Evolutionary conservation across 2,797 vertebrate genomes (phyloP).

Genomic region (Diceros bicornis): DNA sequence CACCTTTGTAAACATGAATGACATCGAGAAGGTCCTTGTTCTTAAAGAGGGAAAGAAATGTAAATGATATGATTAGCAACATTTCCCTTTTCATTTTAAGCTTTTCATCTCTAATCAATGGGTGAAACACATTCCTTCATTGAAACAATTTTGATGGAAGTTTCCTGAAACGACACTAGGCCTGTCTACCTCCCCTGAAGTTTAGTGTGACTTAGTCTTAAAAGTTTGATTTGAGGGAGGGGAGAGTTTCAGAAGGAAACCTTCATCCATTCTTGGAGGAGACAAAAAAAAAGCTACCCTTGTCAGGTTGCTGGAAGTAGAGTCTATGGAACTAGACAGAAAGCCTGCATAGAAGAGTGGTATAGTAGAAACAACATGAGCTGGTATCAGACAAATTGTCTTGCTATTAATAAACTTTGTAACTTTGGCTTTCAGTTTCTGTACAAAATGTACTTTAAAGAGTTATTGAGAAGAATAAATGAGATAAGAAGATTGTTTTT

Average conservation of each 20-base stretch:
- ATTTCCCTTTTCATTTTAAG: constrained; percentile 26
- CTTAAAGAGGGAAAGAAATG: constrained; percentile 22
- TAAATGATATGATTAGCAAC: constrained; percentile 37
- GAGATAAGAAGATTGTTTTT: constrained; percentile 13
- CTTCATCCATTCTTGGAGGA: background rate
- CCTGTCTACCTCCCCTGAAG: background rate
- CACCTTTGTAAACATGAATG: background rate
- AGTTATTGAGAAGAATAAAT: background rate
- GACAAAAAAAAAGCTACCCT: background rate
- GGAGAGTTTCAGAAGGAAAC: constrained; percentile 3
- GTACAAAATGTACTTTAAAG: constrained; percentile 36
- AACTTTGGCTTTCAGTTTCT: constrained; percentile 8
- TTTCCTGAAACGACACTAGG: background rate
- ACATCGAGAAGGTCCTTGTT: constrained; percentile 10
- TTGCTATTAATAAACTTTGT: background rate
- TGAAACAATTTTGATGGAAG: constrained; percentile 23
- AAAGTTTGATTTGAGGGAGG: background rate
- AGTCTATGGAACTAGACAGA: background rate
- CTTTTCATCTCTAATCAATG: constrained; percentile 27
- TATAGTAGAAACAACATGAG: background rate
- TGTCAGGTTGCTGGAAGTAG: background rate
- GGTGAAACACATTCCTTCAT: constrained; percentile 7
- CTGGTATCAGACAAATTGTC: background rate
- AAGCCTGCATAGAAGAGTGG: background rate
- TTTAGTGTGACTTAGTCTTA: constrained; percentile 40